Percentiles rank a stretch among this genome's conserved stretches.
These are phyloP conservation scores for Zoanthus gigantus DNA, from an alignment of 92 coral and sea anemone genomes.

Conservation along the genomic window DNA sequence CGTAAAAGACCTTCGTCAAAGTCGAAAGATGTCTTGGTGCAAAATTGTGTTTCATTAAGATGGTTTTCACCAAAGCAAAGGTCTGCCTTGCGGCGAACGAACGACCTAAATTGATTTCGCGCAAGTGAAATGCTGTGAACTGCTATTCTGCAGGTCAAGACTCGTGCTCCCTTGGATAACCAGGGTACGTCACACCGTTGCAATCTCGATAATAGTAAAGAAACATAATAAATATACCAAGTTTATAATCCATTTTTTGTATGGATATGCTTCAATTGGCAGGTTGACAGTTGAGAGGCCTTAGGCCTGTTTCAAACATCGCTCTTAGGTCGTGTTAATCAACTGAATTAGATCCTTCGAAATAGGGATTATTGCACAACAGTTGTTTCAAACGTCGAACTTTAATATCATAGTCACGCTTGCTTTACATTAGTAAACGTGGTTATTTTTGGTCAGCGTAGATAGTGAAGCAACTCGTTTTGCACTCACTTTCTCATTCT, in stretches of 20 bases:
- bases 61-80: neutral
- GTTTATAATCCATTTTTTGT: no score
- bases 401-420: neutral
- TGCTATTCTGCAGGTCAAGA: neutral
- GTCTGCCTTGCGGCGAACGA: neutral
- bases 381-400: neutral
- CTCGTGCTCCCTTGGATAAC: neutral
- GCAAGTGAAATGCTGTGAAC: neutral
- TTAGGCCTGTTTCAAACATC: neutral
- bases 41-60: neutral
- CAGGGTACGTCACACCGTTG: neutral
- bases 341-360: neutral
- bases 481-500: neutral
- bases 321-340: neutral
- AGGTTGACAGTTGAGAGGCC: no score
- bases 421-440: neutral
- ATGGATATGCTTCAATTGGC: no score
- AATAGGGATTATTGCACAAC: neutral
- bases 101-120: neutral
- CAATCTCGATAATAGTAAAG: neutral
- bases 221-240: neutral
- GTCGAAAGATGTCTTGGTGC: no score
- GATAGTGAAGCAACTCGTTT: neutral
- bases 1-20: slow-evolving; percentile 24
- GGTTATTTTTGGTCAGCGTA: neutral